Percentiles rank a stretch among this genome's conserved stretches.
phyloP scores from a whole-genome alignment of 53 echinoderm and acorn worm species.

The Arbacia lixula region DNA sequence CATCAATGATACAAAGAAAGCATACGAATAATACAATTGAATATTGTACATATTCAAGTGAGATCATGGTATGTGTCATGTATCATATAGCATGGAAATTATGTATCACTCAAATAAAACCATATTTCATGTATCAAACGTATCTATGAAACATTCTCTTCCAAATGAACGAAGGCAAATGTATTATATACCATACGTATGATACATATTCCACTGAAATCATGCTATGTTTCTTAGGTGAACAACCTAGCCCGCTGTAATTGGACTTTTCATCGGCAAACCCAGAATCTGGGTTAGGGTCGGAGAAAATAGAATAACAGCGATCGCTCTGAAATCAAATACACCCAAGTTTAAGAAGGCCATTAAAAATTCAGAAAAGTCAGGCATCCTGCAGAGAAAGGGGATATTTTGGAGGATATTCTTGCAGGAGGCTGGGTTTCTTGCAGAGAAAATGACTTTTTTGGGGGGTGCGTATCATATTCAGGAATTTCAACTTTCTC shows the following conservation, averaged over 20 bases:
- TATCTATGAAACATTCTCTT: too few species aligned
- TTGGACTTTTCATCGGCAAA: conserved; percentile 30
- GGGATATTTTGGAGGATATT: too few species aligned
- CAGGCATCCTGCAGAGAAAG: neutral
- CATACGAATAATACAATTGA: too few species aligned
- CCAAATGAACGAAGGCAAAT: too few species aligned
- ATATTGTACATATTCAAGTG: too few species aligned
- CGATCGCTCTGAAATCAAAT: conserved; percentile 35
- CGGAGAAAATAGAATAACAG: conserved; percentile 41
- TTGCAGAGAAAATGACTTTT: conserved; percentile 35
- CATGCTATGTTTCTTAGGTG: conserved; percentile 7
- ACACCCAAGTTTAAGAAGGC: conserved; percentile 7
- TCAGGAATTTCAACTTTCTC: conserved; percentile 34
- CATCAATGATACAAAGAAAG: too few species aligned
- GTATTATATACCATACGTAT: too few species aligned
- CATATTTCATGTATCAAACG: too few species aligned
- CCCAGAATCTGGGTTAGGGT: conserved; percentile 41
- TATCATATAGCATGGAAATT: too few species aligned
- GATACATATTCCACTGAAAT: conserved; percentile 18
- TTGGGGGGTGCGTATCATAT: conserved; percentile 30
- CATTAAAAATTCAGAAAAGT: conserved; percentile 45
- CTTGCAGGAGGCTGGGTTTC: too few species aligned
- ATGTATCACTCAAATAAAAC: too few species aligned
- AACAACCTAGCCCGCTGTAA: conserved; percentile 30
- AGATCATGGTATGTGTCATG: too few species aligned